These are phyloP conservation scores for Acinonyx jubatus DNA, from an alignment of 2,113 vertebrate species.

Conservation along the genomic window DNA sequence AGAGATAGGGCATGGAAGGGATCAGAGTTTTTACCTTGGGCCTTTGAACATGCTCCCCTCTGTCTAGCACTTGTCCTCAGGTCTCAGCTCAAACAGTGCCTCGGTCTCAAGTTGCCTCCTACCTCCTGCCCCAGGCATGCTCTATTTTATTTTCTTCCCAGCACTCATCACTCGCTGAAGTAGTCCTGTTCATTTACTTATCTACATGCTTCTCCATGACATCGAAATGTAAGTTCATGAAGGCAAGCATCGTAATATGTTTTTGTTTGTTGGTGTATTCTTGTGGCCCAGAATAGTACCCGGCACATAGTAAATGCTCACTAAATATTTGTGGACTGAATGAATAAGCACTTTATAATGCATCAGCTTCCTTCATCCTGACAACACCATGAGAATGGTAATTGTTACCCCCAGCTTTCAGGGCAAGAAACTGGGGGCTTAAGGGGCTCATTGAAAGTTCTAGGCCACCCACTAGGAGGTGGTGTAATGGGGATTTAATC, in stretches of 20 bases:
- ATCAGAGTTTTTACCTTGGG: background rate
- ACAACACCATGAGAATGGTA: background rate
- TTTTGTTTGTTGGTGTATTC: background rate
- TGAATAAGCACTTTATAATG: background rate
- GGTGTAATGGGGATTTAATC: background rate
- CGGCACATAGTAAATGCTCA: background rate
- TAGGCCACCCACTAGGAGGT: background rate
- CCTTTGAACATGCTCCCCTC: slow-evolving; percentile 18
- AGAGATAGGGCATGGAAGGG: background rate
- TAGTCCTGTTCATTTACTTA: background rate
- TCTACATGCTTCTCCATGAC: background rate
- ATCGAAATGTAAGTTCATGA: background rate
- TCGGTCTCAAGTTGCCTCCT: background rate
- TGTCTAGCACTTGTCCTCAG: background rate
- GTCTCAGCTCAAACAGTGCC: background rate
- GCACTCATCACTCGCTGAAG: background rate
- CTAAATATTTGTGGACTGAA: background rate
- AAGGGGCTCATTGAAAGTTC: background rate
- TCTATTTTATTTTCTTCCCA: background rate
- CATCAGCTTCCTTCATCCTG: background rate
- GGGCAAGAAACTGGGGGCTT: background rate
- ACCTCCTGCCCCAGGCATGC: background rate
- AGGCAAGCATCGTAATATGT: background rate
- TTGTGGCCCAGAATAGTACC: background rate
- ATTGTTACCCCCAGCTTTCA: background rate